Base-by-base conservation (phyloP, 2,797 vertebrate species). In the Pristis pectinata region DNA sequence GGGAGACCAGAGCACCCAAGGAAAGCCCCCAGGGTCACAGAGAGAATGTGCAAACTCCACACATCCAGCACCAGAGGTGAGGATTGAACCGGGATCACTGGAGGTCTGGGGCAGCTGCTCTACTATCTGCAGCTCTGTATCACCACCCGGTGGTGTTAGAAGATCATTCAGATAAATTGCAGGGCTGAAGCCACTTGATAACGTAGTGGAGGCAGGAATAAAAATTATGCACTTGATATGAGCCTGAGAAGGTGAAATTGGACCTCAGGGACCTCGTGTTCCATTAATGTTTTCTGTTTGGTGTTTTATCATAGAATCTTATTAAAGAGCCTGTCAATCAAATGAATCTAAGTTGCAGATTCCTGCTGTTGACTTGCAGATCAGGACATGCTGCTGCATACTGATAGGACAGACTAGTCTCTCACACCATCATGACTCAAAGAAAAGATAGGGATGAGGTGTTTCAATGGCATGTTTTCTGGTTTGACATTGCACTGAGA, bases 281-380 rank as follows among this genome's bases (percentile, higher is more conserved):
- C 67, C 30, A 93, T 70, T 72, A 93, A 93, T 72, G 89, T 93
- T 93, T 93, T 93, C 64, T 70, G 64, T 41, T 72, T 72, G 64
- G 37, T 44, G 64, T 72, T 70, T 93, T 93, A 72, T 93, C 91
- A 93, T 37, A 41, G n/a, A 44, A 67, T 72, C 91, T 37, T 10
- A 37, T 72, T 93, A 93, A 70, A 67, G n/a, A 70, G 64, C 37
- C 64, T 93, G 91, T 72, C 91, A 93, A 30, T 37, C 27, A 7
- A 22, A 70, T 49, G 22, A 41, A 93, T 41, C 19, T 61, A 49
- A 93, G 19, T 67, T 30, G n/a, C 91, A 41, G 91, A 93, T 92
- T 70, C 11, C 89, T 30, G 22, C 11, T n/a, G 67, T 41, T 61
- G 64, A 27, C 91, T 44, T 49, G 37, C 13, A 72, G 61, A 44